Evolutionary conservation across 2,888 invertebrate species (phyloP), one percentile per base, ranked within the genome.

Genomic region (Drosophila sordidapex): DNA sequence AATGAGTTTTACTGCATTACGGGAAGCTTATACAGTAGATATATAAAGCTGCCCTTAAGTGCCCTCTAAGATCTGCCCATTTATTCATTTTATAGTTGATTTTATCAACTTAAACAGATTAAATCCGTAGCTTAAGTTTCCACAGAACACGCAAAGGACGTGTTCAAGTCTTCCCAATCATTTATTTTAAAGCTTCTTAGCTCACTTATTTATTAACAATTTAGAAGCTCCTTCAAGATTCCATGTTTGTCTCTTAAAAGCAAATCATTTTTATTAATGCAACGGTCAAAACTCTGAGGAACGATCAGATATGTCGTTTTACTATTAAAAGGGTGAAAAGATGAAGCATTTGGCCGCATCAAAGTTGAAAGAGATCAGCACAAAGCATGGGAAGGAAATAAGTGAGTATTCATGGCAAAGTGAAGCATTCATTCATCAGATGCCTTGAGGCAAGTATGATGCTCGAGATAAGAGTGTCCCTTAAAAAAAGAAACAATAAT

Each of bases 391-490:
- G 4, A 46, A 59, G 53, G 21, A 68, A 51, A 25, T 40, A 49
- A 31, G 36, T 36, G 46, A 29, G 29, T n/a, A 57, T 54, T 61
- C 56, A 57, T 15, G 18, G 43, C 48, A 51, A 53, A 11, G 49
- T 38, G 46, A 33, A 52, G 48, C 63, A 60, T 58, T 49, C 65
- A 75, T 63, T 60, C 71, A 76, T 60, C 71, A 76, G 49, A 43
- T 43, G 27, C 54, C 72, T 63, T 56, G 29, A 27, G 71, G 76
- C 64, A 36, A 57, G 62, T 58, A 54, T 48, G 59, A 43, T 33
- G 56, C 21, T 51, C 36, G 1, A 40, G 73, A 40, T 59, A 38
- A 38, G 54, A 25, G 31, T 38, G 38, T 56, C 35, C 54, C 48
- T 21, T 40, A 31, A 46, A 58, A 31, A 21, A 11, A 2, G 27